Evolutionary conservation across 2,113 vertebrate species (phyloP), one percentile per base, ranked within the genome.

Genomic region (Gallinago media): DNA sequence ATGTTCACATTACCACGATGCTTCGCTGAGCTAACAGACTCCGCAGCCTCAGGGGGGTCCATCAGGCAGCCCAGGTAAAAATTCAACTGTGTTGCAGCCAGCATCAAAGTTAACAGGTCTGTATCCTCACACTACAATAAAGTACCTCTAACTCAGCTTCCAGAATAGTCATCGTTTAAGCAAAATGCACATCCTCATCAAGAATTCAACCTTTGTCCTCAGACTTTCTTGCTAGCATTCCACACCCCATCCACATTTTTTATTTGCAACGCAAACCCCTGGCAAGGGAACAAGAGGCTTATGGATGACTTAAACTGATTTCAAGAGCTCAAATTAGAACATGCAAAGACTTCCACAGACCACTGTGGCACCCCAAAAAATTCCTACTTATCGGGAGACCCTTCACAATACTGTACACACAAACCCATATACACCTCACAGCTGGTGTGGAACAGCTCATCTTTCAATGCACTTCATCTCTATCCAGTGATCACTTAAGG

Each of bases 351-450:
- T 31, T 25, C 42, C 42, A 31, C 7, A 52, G 29, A 23, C 2
- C 47, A 3, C 1, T 11, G 25, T 15, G 20, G 32, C 18, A 22
- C 8, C 34, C 21, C 4, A 8, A 18, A 12, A 40, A 36, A 22
- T 12, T 22, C 42, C 49, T 36, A 6, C 7, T 82, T 25, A 15
- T 7, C 22, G 19, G 29, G 14, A n/a, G 36, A 26, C 9, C 34
- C 32, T 72, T 29, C 1, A 0, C 27, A 26, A 18, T 2, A 27
- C 56, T 21, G 5, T 1, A 36, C 36, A 36, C 36, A 36, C 36
- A 74, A 22, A 49, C 26, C 15, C 47, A 2, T 9, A 65, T 8
- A 19, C 7, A 46, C 9, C 36, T 29, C 42, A 11, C 0, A 17
- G 42, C 9, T 31, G 14, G n/a, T 12, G 21, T 36, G 31, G 42